phyloP scores from a whole-genome alignment of 2,113 vertebrate species.

The Gobiocypris rarus region DNA sequence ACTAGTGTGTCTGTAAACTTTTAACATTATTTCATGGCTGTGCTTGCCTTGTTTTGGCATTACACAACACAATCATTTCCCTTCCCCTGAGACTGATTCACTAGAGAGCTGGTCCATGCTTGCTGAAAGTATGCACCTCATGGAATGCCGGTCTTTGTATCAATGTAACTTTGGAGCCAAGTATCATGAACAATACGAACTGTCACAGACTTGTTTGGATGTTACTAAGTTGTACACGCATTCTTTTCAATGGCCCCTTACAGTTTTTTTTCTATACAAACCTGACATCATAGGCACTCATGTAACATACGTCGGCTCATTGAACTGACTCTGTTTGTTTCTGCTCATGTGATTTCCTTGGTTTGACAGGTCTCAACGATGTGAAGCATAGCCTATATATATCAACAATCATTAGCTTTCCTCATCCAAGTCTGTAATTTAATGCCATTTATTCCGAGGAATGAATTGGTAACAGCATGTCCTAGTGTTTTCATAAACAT shows the following conservation, averaged over 20 bases:
- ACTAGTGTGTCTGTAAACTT: neutral
- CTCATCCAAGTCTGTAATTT: neutral
- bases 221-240: neutral
- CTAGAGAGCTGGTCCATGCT: constrained; percentile 54
- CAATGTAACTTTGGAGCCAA: constrained; percentile 37
- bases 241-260: neutral
- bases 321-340: neutral
- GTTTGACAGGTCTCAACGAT: neutral
- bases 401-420: constrained; percentile 3
- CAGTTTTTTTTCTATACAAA: neutral
- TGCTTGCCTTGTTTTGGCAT: constrained; percentile 48
- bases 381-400: neutral
- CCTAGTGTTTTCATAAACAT: constrained; percentile 32
- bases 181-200: constrained; percentile 47
- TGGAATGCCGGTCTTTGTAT: constrained; percentile 51
- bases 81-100: constrained; percentile 36
- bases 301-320: neutral
- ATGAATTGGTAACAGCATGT: constrained; percentile 12
- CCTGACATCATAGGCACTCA: neutral
- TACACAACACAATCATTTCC: constrained; percentile 1
- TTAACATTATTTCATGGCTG: constrained; percentile 44
- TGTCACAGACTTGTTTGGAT: constrained; percentile 28
- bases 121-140: constrained; percentile 62
- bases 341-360: neutral
- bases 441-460: constrained; percentile 28